Base-by-base conservation (phyloP, 2,888 invertebrate genomes). In the Drosophila parthenogenetica region DNA sequence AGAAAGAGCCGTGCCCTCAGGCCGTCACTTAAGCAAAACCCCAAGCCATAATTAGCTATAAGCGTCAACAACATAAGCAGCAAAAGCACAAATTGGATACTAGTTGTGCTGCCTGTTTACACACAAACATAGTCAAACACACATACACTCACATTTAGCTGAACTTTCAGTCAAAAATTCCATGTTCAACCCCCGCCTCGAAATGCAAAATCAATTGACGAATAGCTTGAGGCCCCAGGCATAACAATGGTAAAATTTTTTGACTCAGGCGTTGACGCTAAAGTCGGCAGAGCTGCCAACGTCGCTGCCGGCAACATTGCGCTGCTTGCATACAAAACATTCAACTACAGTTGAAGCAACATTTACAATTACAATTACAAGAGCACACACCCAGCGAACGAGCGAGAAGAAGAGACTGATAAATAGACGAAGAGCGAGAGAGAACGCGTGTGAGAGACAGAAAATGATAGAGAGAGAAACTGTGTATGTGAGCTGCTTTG, bases 121-220 rank as follows among this genome's bases (percentile, higher is more conserved):
- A 66, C 54, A 64, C 54, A 65, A 43, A 58, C 60, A 69, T 73
- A 78, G 67, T 68, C 46, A 48, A 55, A 59, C 53, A 66, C 63
- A 73, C 63, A 70, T 70, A 70, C 16, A 40, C 68, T 75, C 67
- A 68, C 29, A 50, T 25, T n/a, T 29, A 46, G 19, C 48, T 88
- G 73, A 84, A 86, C 75, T 82, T 88, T 79, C 66, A 70, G 73
- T 69, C 73, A 58, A 59, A 84, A 84, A 85, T 89, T 89, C 80
- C 85, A 85, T 81, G 78, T 78, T 62, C 79, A 74, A 68, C 82
- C 74, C 87, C 81, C 85, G 74, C 89, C 87, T 79, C 67, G 74
- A 85, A 85, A 87, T 70, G 75, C 80, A 86, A 75, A 77, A 82
- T 84, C 89, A 78, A 79, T 79, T 89, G 85, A 73, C 79, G 79